These are phyloP conservation scores for Sturmia bella DNA, from an alignment of 2,888 invertebrate genomes.

Conservation along the genomic window DNA sequence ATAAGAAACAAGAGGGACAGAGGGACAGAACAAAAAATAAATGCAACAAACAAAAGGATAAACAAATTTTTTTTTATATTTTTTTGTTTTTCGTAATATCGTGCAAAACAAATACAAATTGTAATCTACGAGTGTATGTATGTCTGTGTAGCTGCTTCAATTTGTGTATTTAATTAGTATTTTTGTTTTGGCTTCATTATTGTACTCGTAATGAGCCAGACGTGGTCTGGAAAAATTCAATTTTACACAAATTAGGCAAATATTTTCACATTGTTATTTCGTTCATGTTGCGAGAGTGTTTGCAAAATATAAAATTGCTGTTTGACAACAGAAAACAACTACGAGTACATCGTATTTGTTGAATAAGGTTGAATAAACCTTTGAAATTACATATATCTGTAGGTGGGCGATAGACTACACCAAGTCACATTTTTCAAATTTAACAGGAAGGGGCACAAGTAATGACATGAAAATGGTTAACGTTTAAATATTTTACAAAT, in stretches of 20 bases:
- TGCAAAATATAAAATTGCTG: no score
- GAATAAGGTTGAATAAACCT: no score
- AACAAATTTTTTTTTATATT: conserved; percentile 18
- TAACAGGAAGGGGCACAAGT: no score
- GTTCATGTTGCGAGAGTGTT: no score
- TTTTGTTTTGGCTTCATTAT: conserved; percentile 9
- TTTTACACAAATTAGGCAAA: not conserved
- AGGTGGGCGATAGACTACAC: no score
- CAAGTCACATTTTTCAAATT: no score
- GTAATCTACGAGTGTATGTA: not conserved
- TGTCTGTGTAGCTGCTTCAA: not conserved
- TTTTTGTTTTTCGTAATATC: not conserved
- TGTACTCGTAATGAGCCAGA: conserved; percentile 25
- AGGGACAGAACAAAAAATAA: conserved; percentile 3
- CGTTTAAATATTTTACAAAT: no score
- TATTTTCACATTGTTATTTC: not conserved
- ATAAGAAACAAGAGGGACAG: not conserved
- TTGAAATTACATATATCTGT: no score
- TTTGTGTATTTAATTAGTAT: conserved; percentile 38
- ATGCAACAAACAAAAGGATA: conserved; percentile 15
- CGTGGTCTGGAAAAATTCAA: conserved; percentile 15
- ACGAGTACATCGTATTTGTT: no score
- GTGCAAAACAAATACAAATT: conserved; percentile 32
- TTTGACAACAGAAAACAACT: no score
- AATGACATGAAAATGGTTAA: no score